Percentiles rank a stretch among this genome's conserved stretches.
Evolutionary conservation across 2,888 invertebrate genomes (phyloP).

Genomic region (Parochlus steinenii): DNA sequence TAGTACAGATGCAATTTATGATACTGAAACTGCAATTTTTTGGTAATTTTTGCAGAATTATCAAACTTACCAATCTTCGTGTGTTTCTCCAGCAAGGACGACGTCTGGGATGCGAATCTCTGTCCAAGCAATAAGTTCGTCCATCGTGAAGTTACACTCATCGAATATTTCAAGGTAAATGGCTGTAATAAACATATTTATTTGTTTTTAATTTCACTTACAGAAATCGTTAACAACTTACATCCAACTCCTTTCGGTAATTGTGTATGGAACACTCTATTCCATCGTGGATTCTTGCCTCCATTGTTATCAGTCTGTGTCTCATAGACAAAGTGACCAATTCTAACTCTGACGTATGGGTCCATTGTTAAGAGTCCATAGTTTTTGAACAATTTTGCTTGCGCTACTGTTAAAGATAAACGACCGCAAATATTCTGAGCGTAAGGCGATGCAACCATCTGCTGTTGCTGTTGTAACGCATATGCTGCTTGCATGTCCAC

Average conservation of each 20-base stretch:
- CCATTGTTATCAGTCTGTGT: conserved; percentile 91
- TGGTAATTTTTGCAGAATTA: no score
- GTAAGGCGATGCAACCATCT: no score
- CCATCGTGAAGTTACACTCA: conserved; percentile 91
- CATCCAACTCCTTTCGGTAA: conserved; percentile 84
- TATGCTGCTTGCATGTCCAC: conserved; percentile 22
- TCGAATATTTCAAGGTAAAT: conserved; percentile 91
- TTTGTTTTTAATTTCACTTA: no score
- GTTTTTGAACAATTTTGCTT: conserved; percentile 85
- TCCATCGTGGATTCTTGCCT: conserved; percentile 90
- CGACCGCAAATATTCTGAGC: conserved; percentile 36
- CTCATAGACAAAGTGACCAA: conserved; percentile 90
- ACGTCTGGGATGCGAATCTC: conserved; percentile 73
- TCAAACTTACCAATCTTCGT: conserved; percentile 80
- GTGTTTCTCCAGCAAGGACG: conserved; percentile 68
- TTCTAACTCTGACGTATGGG: conserved; percentile 80
- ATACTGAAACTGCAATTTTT: neutral
- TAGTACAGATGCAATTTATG: neutral
- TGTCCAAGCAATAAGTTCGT: conserved; percentile 90
- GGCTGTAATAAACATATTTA: no score
- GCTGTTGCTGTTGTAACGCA: conserved; percentile 22
- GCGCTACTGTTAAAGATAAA: conserved; percentile 70
- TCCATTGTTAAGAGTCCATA: conserved; percentile 94
- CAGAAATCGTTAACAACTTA: no score
- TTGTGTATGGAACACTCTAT: conserved; percentile 65